A percentile compares a stretch with the other conserved stretches of the same genome.
phyloP scores from a whole-genome alignment of 1,140 invertebrate species.

The Diabrotica undecimpunctata region DNA sequence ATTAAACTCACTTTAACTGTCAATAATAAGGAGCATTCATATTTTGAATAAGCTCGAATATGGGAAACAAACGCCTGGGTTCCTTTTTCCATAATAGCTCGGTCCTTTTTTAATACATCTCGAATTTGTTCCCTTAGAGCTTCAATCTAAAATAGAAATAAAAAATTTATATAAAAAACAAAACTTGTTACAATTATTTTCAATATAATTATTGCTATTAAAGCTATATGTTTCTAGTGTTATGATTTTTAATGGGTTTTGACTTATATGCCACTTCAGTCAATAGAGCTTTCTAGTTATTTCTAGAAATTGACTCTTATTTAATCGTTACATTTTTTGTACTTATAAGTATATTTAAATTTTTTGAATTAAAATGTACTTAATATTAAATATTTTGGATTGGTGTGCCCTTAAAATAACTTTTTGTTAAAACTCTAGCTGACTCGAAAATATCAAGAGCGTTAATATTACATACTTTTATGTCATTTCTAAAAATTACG shows the following conservation, averaged over 20 bases:
- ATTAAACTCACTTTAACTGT: conserved; percentile 61
- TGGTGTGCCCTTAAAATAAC: too few species aligned
- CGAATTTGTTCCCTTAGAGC: conserved; percentile 52
- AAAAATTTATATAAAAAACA: conserved; percentile 1
- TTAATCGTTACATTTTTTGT: too few species aligned
- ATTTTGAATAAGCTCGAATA: conserved; percentile 89
- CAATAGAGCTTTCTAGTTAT: too few species aligned
- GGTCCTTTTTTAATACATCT: conserved; percentile 63
- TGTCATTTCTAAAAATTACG: too few species aligned
- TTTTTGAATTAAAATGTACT: too few species aligned
- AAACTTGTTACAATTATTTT: conserved; percentile 5
- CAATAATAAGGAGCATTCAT: conserved; percentile 91
- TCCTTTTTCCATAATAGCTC: conserved; percentile 81
- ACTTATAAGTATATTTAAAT: too few species aligned
- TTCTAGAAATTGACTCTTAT: too few species aligned
- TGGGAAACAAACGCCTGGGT: conserved; percentile 94
- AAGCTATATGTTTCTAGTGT: not conserved
- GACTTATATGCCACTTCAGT: too few species aligned
- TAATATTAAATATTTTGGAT: too few species aligned
- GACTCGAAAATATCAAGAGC: too few species aligned
- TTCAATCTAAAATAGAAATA: conserved; percentile 27
- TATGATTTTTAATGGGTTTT: not conserved
- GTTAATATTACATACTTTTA: too few species aligned
- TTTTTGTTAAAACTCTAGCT: too few species aligned
- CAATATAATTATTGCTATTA: not conserved